Evolutionary conservation across 2,113 vertebrate genomes (phyloP).

Genomic region (Gobio gobio): DNA sequence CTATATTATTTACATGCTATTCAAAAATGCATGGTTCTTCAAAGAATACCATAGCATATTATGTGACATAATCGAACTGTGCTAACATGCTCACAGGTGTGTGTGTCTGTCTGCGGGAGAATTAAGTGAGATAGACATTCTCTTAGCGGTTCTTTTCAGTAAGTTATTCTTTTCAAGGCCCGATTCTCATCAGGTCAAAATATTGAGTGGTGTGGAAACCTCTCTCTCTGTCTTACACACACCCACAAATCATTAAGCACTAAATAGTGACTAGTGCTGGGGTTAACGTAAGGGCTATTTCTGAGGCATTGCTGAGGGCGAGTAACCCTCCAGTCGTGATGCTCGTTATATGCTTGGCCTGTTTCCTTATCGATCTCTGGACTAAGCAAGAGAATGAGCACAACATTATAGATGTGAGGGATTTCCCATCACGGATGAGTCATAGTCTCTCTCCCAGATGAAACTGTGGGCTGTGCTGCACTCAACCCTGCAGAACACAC

Average conservation of each 20-base stretch:
- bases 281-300: slow-evolving; percentile 34
- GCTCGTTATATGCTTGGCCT: slow-evolving; percentile 60
- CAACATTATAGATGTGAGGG: slow-evolving; percentile 51
- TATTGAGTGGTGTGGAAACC: slow-evolving; percentile 11
- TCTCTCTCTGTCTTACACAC: background rate
- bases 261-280: slow-evolving; percentile 9
- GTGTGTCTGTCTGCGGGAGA: background rate
- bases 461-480: slow-evolving; percentile 47
- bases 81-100: background rate
- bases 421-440: slow-evolving; percentile 61
- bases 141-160: background rate
- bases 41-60: background rate
- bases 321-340: slow-evolving; percentile 55
- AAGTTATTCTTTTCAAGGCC: background rate
- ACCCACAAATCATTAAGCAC: slow-evolving; percentile 12
- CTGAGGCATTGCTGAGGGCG: slow-evolving; percentile 37
- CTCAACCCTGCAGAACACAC: slow-evolving; percentile 38
- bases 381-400: slow-evolving; percentile 40
- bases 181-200: slow-evolving; percentile 13
- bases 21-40: background rate
- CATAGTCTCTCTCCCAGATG: slow-evolving; percentile 57
- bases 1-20: background rate
- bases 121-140: slow-evolving; percentile 1
- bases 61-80: background rate
- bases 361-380: slow-evolving; percentile 59